phyloP scores from a whole-genome alignment of 2,797 vertebrate genomes.

The Helicolenus hilgendorfi region DNA sequence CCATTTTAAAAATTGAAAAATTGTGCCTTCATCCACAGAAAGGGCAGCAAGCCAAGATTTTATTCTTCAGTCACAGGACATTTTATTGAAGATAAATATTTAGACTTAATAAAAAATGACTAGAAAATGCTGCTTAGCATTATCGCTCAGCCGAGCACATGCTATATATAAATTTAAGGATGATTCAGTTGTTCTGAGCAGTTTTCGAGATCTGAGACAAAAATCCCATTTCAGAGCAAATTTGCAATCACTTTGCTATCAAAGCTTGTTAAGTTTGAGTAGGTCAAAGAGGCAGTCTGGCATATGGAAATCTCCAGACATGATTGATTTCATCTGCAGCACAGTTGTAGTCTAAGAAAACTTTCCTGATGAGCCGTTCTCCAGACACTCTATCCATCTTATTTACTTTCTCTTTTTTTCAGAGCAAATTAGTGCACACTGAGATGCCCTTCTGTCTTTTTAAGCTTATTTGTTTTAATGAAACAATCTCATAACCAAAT shows the following conservation, averaged over 20 bases:
- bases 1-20: constrained; percentile 11
- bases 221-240: constrained; percentile 51
- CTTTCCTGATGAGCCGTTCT: constrained; percentile 33
- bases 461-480: not conserved
- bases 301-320: constrained; percentile 54
- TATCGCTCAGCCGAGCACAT: constrained; percentile 9
- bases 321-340: constrained; percentile 65
- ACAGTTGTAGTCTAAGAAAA: constrained; percentile 22
- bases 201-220: constrained; percentile 43
- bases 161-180: not conserved
- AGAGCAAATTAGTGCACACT: not conserved
- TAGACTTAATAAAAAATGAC: constrained; percentile 25
- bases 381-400: constrained; percentile 11
- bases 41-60: constrained; percentile 12
- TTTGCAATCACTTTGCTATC: constrained; percentile 54
- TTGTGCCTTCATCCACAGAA: constrained; percentile 5
- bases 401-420: not conserved
- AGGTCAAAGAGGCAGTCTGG: constrained; percentile 54
- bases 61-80: not conserved
- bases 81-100: constrained; percentile 48
- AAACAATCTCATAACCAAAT: not conserved
- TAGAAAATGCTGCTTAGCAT: constrained; percentile 8
- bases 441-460: not conserved
- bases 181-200: constrained; percentile 32
- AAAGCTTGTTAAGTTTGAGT: constrained; percentile 61